Base-by-base conservation (phyloP, 2,888 invertebrate species). In the Cheilosia urbana region DNA sequence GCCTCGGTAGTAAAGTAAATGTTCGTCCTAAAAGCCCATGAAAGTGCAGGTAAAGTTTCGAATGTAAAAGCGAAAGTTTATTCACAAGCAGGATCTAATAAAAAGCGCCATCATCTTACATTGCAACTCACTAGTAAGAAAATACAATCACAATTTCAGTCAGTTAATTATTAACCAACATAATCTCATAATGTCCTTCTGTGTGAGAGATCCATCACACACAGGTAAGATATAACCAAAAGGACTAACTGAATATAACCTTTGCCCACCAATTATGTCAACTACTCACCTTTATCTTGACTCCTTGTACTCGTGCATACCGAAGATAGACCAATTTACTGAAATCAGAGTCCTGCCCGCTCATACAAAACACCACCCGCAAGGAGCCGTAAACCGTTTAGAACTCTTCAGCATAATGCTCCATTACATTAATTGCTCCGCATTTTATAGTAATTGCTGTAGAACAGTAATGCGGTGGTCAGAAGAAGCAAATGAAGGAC, bases 401-500 rank as follows among this genome's bases (percentile, higher is more conserved):
- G 69, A 79, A 73, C 51, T 79, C 79, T 73, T 62, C 37, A 40
- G 68, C 63, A 63, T 58, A 73, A 58, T 68, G 62, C 83, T 69
- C 83, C 68, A 83, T 83, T 83, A 83, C 73, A 47, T 78, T 79
- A 83, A 83, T 83, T 79, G 73, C 79, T 73, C 49, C 68, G 63
- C 83, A 83, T 79, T 83, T 83, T 63, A 68, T 60, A 53, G 66
- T 76, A 76, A 76, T 76, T 68, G 58, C 60, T 66, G 42, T 42
- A 66, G 13, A 63, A 47, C 49, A 30, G 30, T 53, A 34, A 73
- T 30, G 57, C n/a, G n/a, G 49, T 66, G 82, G 82, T 66, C 77
- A 65, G 60, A 68, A 53, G 21, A 37, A 24, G 37, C 37, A 37
- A 37, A 37, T 13, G 62, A 73, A 63, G 63, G 75, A 76, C 81